Evolutionary conservation across 2,797 vertebrate genomes (phyloP), one percentile per base, ranked within the genome.

Genomic region (Acridotheres tristis): DNA sequence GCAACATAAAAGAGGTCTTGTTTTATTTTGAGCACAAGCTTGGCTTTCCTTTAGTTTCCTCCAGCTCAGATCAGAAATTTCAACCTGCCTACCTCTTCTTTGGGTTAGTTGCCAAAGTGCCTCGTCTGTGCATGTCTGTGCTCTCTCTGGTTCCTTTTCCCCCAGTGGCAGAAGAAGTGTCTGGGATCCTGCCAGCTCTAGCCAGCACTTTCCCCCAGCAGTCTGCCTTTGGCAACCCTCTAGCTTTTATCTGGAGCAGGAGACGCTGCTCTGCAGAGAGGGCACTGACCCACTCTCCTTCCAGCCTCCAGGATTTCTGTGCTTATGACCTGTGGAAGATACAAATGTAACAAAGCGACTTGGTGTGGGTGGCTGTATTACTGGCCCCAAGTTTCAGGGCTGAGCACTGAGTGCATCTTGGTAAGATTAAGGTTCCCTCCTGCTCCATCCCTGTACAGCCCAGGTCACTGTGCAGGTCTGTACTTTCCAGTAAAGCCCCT

Each of bases 401-500:
- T 5, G 50, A 61, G 34, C 21, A 55, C 25, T 50, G 54, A 32
- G 43, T 36, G 43, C 62, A 36, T 32, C 55, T 61, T 18, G 20
- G 34, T 0, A 1, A 67, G 47, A 26, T 34, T 9, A 53, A 63
- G 8, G 45, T 11, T 25, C 50, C 38, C 13, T 87, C 30, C 59
- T 32, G 51, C 59, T 45, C 61, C n/a, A 10, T 18, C 30, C 22
- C 65, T 51, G 45, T 63, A 15, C 27, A 58, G 72, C 45, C 53
- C 67, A 19, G 43, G 4, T 40, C 0, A 0, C 51, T 54, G 42
- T 8, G 26, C 48, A 58, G 53, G 45, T 86, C 42, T 1, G 1
- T 63, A 7, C 58, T 65, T n/a, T 45, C 38, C 2, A 0, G 10
- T 38, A 67, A 72, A 57, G n/a, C 43, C 58, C 40, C 45, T 32